A percentile compares a stretch with the other conserved stretches of the same genome.
These are phyloP conservation scores for Leptodactylus fallax DNA, from an alignment of 2,797 vertebrate genomes.

Conservation along the genomic window DNA sequence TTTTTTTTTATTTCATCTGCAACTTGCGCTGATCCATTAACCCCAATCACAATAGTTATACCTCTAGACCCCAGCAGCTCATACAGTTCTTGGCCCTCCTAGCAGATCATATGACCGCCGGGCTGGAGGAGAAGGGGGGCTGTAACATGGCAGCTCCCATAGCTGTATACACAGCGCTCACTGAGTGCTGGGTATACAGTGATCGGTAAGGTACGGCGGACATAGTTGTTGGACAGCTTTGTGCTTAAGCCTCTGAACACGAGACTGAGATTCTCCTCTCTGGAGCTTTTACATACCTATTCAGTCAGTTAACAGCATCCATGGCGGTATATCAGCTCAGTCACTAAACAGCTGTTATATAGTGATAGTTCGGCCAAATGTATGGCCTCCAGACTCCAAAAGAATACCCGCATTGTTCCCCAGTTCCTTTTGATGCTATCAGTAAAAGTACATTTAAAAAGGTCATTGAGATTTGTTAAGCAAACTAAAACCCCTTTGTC, in stretches of 20 bases:
- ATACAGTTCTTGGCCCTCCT: too few relatives aligned
- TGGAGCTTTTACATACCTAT: too few relatives aligned
- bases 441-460: conserved; percentile 50
- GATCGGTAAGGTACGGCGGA: background rate
- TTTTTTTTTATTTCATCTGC: too few relatives aligned
- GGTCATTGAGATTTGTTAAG: conserved; percentile 51
- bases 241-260: background rate
- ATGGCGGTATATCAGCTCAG: conserved; percentile 27
- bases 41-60: too few relatives aligned
- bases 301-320: background rate
- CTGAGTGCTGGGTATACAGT: background rate
- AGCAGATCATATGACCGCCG: too few relatives aligned
- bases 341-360: conserved; percentile 32
- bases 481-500: conserved; percentile 29
- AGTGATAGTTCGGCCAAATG: conserved; percentile 40
- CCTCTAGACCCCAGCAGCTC: too few relatives aligned
- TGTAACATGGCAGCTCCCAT: too few relatives aligned
- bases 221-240: background rate
- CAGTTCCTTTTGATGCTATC: conserved; percentile 58
- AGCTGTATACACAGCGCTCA: too few relatives aligned
- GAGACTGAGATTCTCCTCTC: background rate
- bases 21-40: too few relatives aligned
- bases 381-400: conserved; percentile 32
- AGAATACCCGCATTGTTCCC: conserved; percentile 54
- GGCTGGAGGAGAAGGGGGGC: too few relatives aligned